Evolutionary conservation across 2,888 invertebrate genomes (phyloP).

Genomic region (Tanytarsus gracilentus): DNA sequence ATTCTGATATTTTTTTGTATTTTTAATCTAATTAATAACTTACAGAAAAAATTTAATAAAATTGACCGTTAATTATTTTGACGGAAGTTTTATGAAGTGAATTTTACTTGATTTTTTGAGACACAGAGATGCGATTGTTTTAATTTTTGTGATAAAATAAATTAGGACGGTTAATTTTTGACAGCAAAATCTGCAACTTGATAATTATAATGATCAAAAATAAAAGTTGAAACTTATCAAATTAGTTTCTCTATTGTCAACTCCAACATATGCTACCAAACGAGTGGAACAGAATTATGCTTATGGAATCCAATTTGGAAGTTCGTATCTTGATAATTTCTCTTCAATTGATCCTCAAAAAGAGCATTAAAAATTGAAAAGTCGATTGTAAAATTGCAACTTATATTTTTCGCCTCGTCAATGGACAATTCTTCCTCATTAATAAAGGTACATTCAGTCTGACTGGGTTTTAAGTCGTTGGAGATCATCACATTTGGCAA

Average conservation of each 20-base stretch:
- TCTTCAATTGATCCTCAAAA: not conserved
- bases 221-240: too few relatives aligned
- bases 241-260: not conserved
- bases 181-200: too few relatives aligned
- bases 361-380: not conserved
- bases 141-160: too few relatives aligned
- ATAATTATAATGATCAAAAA: too few relatives aligned
- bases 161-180: too few relatives aligned
- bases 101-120: too few relatives aligned
- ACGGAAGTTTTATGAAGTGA: too few relatives aligned
- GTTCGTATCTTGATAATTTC: not conserved
- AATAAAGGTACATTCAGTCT: not conserved
- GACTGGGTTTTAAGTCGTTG: not conserved
- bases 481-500: not conserved
- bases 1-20: too few relatives aligned
- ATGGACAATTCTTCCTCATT: not conserved
- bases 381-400: slow-evolving; percentile 7
- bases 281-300: not conserved
- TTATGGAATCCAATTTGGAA: not conserved
- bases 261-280: slow-evolving; percentile 3
- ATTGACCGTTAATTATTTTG: too few relatives aligned
- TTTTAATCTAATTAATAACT: too few relatives aligned
- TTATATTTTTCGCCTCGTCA: not conserved
- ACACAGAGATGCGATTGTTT: too few relatives aligned
- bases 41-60: too few relatives aligned